A percentile compares a stretch with the other conserved stretches of the same genome.
phyloP scores from a whole-genome alignment of 2,113 vertebrate species.

The Zosterops japonicus region DNA sequence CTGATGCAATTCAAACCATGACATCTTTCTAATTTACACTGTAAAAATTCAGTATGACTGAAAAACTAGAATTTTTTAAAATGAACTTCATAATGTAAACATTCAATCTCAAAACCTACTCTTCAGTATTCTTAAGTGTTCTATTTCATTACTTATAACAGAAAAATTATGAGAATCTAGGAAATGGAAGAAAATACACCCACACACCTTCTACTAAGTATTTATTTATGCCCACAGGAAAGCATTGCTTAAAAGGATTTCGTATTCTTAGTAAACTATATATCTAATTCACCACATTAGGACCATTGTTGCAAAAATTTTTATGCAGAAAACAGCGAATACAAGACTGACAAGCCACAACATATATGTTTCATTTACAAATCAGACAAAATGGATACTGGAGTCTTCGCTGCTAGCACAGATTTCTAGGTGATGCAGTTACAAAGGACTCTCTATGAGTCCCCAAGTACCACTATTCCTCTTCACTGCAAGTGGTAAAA shows the following conservation, averaged over 20 bases:
- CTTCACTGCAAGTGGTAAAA: not conserved
- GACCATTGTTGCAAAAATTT: not conserved
- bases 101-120: not conserved
- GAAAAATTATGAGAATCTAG: not conserved
- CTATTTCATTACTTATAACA: not conserved
- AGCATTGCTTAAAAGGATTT: not conserved
- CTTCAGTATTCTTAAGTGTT: not conserved
- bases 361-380: not conserved
- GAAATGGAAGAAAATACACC: not conserved
- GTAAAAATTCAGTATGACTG: not conserved
- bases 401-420: not conserved
- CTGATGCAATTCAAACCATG: not conserved
- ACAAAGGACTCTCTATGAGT: not conserved
- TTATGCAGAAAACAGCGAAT: not conserved
- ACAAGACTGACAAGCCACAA: not conserved
- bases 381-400: not conserved
- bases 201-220: not conserved
- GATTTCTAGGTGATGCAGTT: not conserved
- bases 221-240: not conserved
- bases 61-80: not conserved
- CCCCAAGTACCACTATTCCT: not conserved
- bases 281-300: not conserved
- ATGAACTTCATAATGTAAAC: not conserved
- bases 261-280: not conserved
- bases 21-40: not conserved